Conservation (phyloP, 92 coral and sea anemone genomes). For the Hydrozoanthus gracilis region DNA sequence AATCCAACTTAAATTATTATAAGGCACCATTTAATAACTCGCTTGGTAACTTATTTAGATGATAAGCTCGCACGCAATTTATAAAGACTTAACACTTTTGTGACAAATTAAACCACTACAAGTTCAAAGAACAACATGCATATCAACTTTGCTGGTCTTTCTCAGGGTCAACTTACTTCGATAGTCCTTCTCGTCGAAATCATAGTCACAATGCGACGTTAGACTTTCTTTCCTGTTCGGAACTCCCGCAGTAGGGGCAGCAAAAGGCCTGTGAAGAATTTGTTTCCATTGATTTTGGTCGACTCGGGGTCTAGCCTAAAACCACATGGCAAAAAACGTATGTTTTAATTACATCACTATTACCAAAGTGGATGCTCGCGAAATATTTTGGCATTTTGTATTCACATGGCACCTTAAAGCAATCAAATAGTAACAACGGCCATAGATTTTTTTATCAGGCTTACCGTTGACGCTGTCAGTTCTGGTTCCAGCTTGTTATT, state of each 20-base stretch:
- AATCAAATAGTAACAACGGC: background rate
- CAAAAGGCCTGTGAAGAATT: constrained; percentile 37
- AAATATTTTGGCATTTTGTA: background rate
- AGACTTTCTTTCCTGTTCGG: constrained; percentile 16
- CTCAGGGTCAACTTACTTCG: constrained; percentile 34
- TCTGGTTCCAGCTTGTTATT: constrained; percentile 40
- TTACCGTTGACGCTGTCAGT: constrained; percentile 26
- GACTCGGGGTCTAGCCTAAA: constrained; percentile 23
- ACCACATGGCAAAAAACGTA: constrained; percentile 10
- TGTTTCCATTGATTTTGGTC: constrained; percentile 39
- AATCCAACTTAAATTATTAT: background rate
- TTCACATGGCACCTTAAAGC: background rate
- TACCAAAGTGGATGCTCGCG: constrained; percentile 8
- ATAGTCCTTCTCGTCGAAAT: constrained; percentile 48
- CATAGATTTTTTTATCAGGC: background rate
- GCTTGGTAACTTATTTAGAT: background rate
- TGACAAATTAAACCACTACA: background rate
- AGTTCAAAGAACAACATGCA: background rate
- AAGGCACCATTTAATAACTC: background rate
- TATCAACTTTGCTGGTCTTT: background rate
- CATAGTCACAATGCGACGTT: constrained; percentile 38
- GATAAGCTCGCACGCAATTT: background rate
- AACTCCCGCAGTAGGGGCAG: constrained; percentile 35
- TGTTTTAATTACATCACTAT: constrained; percentile 25
- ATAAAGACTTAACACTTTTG: background rate